Conservation (phyloP, 2,113 vertebrate genomes). For the Suncus etruscus region DNA sequence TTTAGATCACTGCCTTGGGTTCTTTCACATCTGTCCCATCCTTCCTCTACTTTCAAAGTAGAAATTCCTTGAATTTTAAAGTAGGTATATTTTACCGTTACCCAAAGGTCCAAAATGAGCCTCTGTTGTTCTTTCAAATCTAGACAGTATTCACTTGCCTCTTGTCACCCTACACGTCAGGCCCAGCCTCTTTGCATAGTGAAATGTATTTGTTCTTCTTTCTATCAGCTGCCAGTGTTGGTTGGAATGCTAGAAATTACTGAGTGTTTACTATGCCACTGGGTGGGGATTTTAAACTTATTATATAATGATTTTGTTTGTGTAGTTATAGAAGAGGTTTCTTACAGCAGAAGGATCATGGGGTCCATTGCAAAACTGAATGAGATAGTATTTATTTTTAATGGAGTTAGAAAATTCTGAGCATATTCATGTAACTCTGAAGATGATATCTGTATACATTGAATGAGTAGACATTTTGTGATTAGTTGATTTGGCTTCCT, state of each 20-base stretch:
- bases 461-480: conserved; percentile 49
- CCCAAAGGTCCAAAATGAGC: background rate
- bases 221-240: conserved; percentile 74
- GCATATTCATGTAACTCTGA: conserved; percentile 1
- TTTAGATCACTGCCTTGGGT: background rate
- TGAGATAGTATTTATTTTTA: conserved; percentile 34
- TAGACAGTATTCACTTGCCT: conserved; percentile 14
- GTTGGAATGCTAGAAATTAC: conserved; percentile 79
- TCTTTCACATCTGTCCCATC: background rate
- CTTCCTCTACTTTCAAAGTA: background rate
- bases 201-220: conserved; percentile 65
- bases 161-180: background rate
- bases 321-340: background rate
- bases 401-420: conserved; percentile 23
- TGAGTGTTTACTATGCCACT: conserved; percentile 72
- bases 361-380: conserved; percentile 43
- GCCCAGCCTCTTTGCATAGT: conserved; percentile 11
- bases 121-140: background rate
- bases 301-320: conserved; percentile 68
- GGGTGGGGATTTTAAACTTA: conserved; percentile 77
- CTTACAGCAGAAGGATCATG: conserved; percentile 40
- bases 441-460: background rate
- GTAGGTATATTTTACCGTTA: background rate
- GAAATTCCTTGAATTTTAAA: background rate
- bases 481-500: background rate